These are phyloP conservation scores for Myotis davidii DNA, from an alignment of 2,113 vertebrate genomes.

Conservation along the genomic window DNA sequence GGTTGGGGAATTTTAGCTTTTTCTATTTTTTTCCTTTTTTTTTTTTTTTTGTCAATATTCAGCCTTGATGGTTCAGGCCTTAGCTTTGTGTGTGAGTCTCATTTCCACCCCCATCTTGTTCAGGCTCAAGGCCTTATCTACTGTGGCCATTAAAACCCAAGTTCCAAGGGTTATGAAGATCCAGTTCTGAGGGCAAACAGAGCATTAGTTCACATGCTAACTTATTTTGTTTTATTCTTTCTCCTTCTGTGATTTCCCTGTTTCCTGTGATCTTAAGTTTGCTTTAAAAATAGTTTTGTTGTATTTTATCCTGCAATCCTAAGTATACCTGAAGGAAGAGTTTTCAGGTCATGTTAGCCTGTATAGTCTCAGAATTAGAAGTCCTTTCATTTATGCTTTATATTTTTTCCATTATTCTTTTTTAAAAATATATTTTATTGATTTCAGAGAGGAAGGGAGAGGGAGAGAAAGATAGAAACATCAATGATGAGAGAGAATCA, in stretches of 20 bases:
- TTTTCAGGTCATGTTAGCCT: background rate
- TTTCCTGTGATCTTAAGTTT: background rate
- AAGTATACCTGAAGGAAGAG: background rate
- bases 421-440: no score
- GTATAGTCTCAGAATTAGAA: background rate
- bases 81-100: background rate
- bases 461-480: no score
- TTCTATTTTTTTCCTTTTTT: background rate
- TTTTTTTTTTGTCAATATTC: background rate
- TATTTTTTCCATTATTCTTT: background rate
- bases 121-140: background rate
- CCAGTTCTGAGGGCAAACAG: background rate
- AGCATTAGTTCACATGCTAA: background rate
- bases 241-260: background rate
- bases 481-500: no score
- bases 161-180: background rate
- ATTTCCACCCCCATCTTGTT: background rate
- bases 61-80: background rate
- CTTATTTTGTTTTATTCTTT: background rate
- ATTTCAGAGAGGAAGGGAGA: no score
- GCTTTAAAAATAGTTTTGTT: background rate
- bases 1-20: background rate
- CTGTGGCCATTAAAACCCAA: background rate
- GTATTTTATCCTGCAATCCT: background rate
- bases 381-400: background rate